Conservation (phyloP, 2,888 invertebrate genomes). For the Cynaeus angustus region DNA sequence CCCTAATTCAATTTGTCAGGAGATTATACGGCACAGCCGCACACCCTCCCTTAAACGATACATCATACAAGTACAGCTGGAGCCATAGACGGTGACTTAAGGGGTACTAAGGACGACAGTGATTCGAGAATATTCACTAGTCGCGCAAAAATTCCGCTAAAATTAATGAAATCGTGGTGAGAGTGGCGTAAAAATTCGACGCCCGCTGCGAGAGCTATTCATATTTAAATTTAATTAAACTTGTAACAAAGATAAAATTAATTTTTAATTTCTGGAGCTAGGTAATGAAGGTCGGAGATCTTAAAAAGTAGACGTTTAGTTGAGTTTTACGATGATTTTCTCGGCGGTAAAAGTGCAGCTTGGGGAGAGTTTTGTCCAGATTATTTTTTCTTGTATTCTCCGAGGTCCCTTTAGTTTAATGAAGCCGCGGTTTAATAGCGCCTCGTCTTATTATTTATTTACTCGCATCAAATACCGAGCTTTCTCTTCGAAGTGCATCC, state of each 20-base stretch:
- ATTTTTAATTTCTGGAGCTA: slow-evolving; percentile 71
- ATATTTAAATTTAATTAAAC: slow-evolving; percentile 71
- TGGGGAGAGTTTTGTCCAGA: slow-evolving; percentile 68
- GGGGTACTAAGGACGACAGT: slow-evolving; percentile 56
- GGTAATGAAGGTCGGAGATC: slow-evolving; percentile 64
- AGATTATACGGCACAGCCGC: slow-evolving; percentile 72
- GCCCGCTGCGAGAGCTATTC: slow-evolving; percentile 66
- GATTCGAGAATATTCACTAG: slow-evolving; percentile 53
- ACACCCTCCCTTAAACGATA: slow-evolving; percentile 70
- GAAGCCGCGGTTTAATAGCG: slow-evolving; percentile 67
- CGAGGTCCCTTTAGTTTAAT: slow-evolving; percentile 70
- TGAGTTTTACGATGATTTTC: slow-evolving; percentile 65
- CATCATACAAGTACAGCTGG: slow-evolving; percentile 69
- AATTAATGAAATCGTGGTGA: slow-evolving; percentile 48
- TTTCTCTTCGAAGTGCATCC: slow-evolving; percentile 48
- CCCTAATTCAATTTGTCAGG: slow-evolving; percentile 73
- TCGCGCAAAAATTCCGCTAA: slow-evolving; percentile 44
- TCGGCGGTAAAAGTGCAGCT: slow-evolving; percentile 63
- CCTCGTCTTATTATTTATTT: slow-evolving; percentile 66
- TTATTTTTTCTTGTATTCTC: slow-evolving; percentile 70
- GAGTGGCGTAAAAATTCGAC: slow-evolving; percentile 61
- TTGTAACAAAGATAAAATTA: slow-evolving; percentile 71
- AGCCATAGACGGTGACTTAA: slow-evolving; percentile 61
- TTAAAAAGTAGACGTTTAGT: slow-evolving; percentile 64
- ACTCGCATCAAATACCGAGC: slow-evolving; percentile 64